Percentiles rank a stretch among this genome's conserved stretches.
phyloP scores from a whole-genome alignment of 2,888 invertebrate genomes.

The Ichneumoninae sp. region DNA sequence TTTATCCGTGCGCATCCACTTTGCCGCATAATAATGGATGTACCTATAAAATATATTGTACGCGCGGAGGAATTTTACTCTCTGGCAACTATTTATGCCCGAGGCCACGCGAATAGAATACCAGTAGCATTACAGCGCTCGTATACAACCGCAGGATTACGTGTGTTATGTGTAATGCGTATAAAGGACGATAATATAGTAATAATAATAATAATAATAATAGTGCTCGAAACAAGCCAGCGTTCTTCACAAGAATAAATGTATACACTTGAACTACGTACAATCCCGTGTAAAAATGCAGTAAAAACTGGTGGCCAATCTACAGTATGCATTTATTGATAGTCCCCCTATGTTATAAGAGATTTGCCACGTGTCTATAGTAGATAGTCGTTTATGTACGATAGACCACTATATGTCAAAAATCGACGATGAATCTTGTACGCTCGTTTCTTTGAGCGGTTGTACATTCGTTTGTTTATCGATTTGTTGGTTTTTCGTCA shows the following conservation, averaged over 20 bases:
- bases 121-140: constrained; percentile 41
- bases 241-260: too few species aligned
- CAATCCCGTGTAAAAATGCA: too few species aligned
- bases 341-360: too few species aligned
- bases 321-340: too few species aligned
- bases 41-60: background rate
- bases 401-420: background rate
- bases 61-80: constrained; percentile 24
- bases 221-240: too few species aligned
- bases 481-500: background rate
- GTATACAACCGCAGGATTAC: background rate
- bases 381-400: too few species aligned
- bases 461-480: background rate
- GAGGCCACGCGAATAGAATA: constrained; percentile 51
- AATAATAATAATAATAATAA: background rate
- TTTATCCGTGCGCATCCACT: constrained; percentile 21
- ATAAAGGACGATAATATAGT: constrained; percentile 23
- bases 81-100: constrained; percentile 15
- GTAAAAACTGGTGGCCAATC: too few species aligned
- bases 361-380: too few species aligned
- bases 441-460: background rate
- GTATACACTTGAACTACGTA: too few species aligned
- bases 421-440: background rate
- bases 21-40: constrained; percentile 11
- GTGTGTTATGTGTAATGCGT: background rate